phyloP scores from a whole-genome alignment of 2,113 vertebrate species.

The Spheniscus mendiculus region DNA sequence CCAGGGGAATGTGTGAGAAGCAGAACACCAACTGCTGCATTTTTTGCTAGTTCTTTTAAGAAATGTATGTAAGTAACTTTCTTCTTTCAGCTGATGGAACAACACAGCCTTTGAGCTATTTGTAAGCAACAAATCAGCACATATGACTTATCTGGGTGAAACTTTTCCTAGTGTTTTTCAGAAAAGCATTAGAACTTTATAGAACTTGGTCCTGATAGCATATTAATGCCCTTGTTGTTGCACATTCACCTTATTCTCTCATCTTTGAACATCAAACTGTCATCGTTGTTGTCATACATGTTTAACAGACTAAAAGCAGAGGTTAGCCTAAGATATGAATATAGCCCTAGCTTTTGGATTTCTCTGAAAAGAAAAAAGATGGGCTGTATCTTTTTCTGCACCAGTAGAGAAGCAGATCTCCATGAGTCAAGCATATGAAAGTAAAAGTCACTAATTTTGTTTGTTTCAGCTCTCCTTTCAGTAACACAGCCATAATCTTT shows the following conservation, averaged over 20 bases:
- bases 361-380: neutral
- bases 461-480: neutral
- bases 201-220: neutral
- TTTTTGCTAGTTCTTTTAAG: neutral
- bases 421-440: neutral
- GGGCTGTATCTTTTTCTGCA: neutral
- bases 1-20: neutral
- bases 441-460: neutral
- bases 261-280: neutral
- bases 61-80: rapidly evolving
- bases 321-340: neutral
- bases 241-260: neutral
- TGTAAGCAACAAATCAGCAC: neutral
- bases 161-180: neutral
- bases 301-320: neutral
- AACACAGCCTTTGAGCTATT: neutral
- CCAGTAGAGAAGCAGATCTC: neutral
- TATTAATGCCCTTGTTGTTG: neutral
- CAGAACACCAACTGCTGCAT: neutral
- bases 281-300: neutral
- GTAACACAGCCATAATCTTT: neutral
- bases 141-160: neutral
- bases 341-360: neutral
- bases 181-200: neutral
- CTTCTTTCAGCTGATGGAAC: neutral